Base-by-base conservation (phyloP, 1,140 invertebrate species). In the Cydia pomonella region DNA sequence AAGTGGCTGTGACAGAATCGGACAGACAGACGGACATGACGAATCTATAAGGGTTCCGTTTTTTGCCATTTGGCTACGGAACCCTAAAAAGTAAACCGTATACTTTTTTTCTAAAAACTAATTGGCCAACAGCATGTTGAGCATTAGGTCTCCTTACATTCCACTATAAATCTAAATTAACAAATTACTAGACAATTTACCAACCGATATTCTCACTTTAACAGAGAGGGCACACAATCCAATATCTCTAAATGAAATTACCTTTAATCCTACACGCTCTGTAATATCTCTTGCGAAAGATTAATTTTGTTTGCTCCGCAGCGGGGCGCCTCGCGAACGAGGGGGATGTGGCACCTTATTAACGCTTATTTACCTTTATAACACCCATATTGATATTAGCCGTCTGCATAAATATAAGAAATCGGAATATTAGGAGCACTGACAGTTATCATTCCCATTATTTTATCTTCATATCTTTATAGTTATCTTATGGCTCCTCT, bases 161-260 rank as follows among this genome's bases (percentile, higher is more conserved):
- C 7, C 33, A 38, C 10, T 38, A 10, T 38, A 38, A 38, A 38
- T 38, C 33, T 38, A 38, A 10, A 38, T 38, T 38, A 38, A 38
- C 6, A n/a, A 6, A 50, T 18, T 18, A 18, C 1, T 50, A 50
- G 3, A 7, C 18, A 59, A 13, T 21, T 59, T 59, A 23, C 9
- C 0, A 59, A 21, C 18, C 21, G 53, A 23, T 59, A 10, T 59
- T 59, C 53, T 59, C 53, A 59, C 18, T 59, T 3, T 23, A 12
- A 59, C 53, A 23, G 21, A 3, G 47, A 59, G 53, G 53, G 53
- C 12, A 12, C 21, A 23, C 9, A 23, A 23, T 23, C 53, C 53
- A 59, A 59, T 59, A 59, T 12, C 53, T 18, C n/a, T 7, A 59
- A 59, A 59, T 59, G 53, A 23, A 59, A 59, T 59, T 59, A 59